A percentile compares a stretch with the other conserved stretches of the same genome.
Conservation (phyloP, 2,113 vertebrate species). For the Chionomys nivalis region DNA sequence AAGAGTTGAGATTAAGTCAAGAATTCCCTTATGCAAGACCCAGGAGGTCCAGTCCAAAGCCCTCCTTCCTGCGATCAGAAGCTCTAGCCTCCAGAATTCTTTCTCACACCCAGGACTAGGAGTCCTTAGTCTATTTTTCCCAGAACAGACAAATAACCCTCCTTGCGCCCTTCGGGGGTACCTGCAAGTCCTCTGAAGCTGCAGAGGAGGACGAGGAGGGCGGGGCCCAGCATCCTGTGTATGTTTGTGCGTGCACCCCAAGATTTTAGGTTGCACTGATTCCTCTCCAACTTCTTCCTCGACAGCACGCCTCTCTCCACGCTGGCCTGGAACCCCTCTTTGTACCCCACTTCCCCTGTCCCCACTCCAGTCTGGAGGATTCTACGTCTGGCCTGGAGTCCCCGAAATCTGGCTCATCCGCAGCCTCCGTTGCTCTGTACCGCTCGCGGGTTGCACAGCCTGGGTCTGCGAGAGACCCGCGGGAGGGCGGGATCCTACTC, state of each 20-base stretch:
- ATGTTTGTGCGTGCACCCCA: neutral
- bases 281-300: neutral
- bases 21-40: neutral
- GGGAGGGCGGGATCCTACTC: neutral
- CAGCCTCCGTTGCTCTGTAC: neutral
- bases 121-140: neutral
- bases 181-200: slow-evolving; percentile 65
- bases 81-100: neutral
- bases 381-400: neutral
- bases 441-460: neutral
- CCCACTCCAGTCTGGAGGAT: neutral
- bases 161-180: neutral
- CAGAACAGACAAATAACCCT: neutral
- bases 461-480: neutral
- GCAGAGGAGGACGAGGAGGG: slow-evolving; percentile 34
- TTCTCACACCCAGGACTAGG: neutral
- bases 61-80: neutral
- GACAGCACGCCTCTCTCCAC: neutral
- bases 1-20: neutral
- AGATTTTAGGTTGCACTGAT: neutral
- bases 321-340: neutral
- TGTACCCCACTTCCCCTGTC: neutral
- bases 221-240: slow-evolving; percentile 28
- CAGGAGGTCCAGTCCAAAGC: neutral
- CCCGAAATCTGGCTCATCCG: neutral